phyloP scores from a whole-genome alignment of 1,140 invertebrate genomes.

The Pteromalus puparum region DNA sequence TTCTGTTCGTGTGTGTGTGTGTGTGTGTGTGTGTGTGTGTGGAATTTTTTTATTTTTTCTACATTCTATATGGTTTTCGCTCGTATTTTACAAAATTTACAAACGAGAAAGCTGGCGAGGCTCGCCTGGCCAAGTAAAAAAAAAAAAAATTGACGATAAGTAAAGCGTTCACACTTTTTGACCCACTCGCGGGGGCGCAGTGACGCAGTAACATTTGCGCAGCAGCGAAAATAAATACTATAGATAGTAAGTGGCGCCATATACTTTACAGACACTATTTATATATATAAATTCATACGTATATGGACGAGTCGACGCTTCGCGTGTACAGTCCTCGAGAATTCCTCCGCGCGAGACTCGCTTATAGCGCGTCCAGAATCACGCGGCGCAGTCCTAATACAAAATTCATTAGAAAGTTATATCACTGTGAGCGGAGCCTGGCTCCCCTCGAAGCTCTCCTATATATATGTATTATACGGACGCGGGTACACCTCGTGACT shows the following conservation, averaged over 20 bases:
- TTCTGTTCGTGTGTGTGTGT: background rate
- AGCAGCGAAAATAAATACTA: slow-evolving; percentile 47
- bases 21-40: background rate
- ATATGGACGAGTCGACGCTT: slow-evolving; percentile 37
- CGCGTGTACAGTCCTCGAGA: slow-evolving; percentile 55
- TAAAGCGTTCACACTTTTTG: slow-evolving; percentile 34
- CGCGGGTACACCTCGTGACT: slow-evolving; percentile 52
- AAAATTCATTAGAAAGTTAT: slow-evolving; percentile 65
- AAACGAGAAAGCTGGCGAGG: slow-evolving; percentile 26
- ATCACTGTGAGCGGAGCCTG: slow-evolving; percentile 64
- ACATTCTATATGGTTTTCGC: slow-evolving; percentile 19
- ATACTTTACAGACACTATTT: slow-evolving; percentile 34
- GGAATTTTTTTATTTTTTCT: slow-evolving; percentile 32
- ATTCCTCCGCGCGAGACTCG: slow-evolving; percentile 56
- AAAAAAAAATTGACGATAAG: background rate
- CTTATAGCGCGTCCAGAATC: slow-evolving; percentile 45
- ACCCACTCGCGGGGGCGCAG: background rate
- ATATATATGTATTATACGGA: slow-evolving; percentile 54
- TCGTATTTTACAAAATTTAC: slow-evolving; percentile 52
- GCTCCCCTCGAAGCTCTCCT: slow-evolving; percentile 62
- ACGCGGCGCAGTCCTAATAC: slow-evolving; percentile 55
- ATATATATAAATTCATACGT: background rate
- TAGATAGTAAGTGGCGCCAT: slow-evolving; percentile 28
- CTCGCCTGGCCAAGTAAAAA: background rate
- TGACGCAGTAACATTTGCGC: slow-evolving; percentile 30